A percentile compares a stretch with the other conserved stretches of the same genome.
phyloP scores from a whole-genome alignment of 2,888 invertebrate genomes.

The Nyleta sp. region DNA sequence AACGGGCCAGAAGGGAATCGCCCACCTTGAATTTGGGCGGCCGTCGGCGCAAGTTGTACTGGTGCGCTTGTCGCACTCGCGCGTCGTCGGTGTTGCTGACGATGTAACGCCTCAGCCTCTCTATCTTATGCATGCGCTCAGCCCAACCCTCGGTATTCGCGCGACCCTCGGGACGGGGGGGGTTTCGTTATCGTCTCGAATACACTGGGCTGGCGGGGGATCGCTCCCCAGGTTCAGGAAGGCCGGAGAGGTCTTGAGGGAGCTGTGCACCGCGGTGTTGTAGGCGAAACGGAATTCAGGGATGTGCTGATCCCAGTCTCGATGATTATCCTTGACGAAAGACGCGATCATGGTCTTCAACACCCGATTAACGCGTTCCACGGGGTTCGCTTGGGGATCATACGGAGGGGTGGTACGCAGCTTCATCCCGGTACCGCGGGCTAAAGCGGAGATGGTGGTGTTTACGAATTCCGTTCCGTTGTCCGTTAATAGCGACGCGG shows the following conservation, averaged over 20 bases:
- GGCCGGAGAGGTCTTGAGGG: background rate
- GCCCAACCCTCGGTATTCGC: no score
- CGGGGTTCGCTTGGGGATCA: slow-evolving; percentile 4
- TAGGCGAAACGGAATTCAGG: slow-evolving; percentile 6
- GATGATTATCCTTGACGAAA: background rate
- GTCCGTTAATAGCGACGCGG: slow-evolving; percentile 63
- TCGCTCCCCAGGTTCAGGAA: background rate
- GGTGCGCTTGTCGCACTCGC: no score
- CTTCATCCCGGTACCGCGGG: background rate
- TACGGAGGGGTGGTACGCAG: background rate
- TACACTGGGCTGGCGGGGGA: background rate
- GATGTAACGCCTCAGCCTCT: no score
- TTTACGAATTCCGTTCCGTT: slow-evolving; percentile 68
- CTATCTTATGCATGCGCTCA: no score
- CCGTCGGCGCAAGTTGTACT: no score
- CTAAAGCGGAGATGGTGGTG: background rate
- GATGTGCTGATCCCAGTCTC: background rate
- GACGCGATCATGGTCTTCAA: background rate
- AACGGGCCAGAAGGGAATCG: no score
- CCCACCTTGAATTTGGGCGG: no score
- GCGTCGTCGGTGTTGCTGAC: no score
- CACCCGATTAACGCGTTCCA: slow-evolving; percentile 1
- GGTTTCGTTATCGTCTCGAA: background rate
- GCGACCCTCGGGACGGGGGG: background rate
- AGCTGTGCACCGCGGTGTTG: background rate